Conservation (phyloP, 2,888 invertebrate species). For the Orchestes rusci region DNA sequence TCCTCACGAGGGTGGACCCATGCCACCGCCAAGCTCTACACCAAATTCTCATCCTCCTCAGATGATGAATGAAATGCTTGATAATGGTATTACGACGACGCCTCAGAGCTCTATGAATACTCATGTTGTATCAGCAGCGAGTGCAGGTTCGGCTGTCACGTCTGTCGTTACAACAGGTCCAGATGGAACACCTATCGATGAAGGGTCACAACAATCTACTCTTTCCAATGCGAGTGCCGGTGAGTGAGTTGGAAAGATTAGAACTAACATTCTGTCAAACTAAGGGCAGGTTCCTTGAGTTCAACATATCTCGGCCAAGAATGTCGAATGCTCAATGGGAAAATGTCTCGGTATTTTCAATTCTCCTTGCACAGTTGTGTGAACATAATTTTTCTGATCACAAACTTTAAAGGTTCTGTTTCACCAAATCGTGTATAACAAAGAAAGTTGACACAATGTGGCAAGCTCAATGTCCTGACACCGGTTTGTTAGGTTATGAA, state of each 20-base stretch:
- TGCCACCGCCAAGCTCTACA: slow-evolving; percentile 53
- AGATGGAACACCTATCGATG: slow-evolving; percentile 84
- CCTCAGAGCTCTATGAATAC: slow-evolving; percentile 47
- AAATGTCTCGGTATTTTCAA: neutral
- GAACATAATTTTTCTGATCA: too few species aligned
- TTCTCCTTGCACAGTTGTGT: too few species aligned
- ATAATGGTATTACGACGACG: slow-evolving; percentile 55
- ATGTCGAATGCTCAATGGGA: too few species aligned
- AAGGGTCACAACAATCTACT: slow-evolving; percentile 88
- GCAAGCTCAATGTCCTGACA: too few species aligned
- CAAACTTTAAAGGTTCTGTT: too few species aligned
- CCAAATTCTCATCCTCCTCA: slow-evolving; percentile 43
- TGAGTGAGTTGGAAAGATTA: slow-evolving; percentile 39
- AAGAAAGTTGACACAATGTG: too few species aligned
- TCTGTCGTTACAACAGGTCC: slow-evolving; percentile 86
- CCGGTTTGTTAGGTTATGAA: too few species aligned
- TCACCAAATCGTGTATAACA: too few species aligned
- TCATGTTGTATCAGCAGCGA: slow-evolving; percentile 41
- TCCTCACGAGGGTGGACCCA: slow-evolving; percentile 36
- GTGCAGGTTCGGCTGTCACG: slow-evolving; percentile 61
- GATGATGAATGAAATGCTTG: slow-evolving; percentile 44
- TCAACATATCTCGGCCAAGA: too few species aligned
- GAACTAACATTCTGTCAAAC: neutral
- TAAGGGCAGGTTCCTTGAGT: too few species aligned
- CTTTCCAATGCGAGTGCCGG: slow-evolving; percentile 89